Base-by-base conservation (phyloP, 1,140 invertebrate species). In the Drosophila orosa region DNA sequence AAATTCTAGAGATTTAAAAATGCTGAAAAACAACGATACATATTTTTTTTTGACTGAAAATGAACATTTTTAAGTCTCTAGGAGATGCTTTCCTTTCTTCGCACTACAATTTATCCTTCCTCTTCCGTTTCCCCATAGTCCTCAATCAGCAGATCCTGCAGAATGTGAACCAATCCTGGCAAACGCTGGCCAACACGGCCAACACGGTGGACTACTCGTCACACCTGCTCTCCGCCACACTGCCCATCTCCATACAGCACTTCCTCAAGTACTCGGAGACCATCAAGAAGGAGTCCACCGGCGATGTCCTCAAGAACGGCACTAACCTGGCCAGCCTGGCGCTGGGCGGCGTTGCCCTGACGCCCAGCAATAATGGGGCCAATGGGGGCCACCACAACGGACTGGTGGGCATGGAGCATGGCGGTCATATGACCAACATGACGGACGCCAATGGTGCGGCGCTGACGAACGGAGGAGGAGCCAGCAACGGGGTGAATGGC, bases 121-220 rank as follows among this genome's bases (percentile, higher is more conserved):
- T 44, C n/a, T 31, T 27, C 22, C 15, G 0, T n/a, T 17, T 45
- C n/a, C 45, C n/a, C 45, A 17, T 54, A 92, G 91, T 92, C 57
- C 79, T 92, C 61, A 92, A 92, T 75, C 91, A 92, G 90, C 91
- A 92, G 75, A 91, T 92, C 74, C 80, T 92, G 72, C 91, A 92
- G 80, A 92, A 92, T 92, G 90, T 92, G 44, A 92, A 92, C 82
- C 91, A 92, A 77, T 92, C 91, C 44, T 92, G 91, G 91, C 91
- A 92, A 67, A 92, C 91, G 52, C 74, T 92, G 78, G 91, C 91
- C 59, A 92, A 92, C 57, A 92, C 91, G 58, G 86, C 91, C 62
- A 92, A 92, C 67, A 92, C 91, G 48, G 91, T 92, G 71, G 91
- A 92, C 68, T 92, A 92, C 45, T 92, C 91, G 77, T 92, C 91